phyloP scores from a whole-genome alignment of 2,888 invertebrate genomes.

The Rhimphoctona megacephalus region DNA sequence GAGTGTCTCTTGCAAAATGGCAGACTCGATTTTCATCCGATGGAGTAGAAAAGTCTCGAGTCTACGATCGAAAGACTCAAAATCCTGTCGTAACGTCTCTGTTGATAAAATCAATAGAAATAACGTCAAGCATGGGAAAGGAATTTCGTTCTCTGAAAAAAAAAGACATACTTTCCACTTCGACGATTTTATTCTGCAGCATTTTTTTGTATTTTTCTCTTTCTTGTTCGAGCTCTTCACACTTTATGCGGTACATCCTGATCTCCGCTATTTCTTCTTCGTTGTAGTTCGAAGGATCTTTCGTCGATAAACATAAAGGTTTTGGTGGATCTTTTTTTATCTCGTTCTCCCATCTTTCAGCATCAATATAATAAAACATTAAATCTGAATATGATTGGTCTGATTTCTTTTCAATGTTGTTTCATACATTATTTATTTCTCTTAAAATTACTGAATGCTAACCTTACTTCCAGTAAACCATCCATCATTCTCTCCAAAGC shows the following conservation, averaged over 20 bases:
- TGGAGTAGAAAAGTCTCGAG: conserved; percentile 86
- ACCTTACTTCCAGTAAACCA: conserved; percentile 91
- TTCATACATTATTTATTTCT: conserved; percentile 91
- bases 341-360: conserved; percentile 93
- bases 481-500: conserved; percentile 94
- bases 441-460: conserved; percentile 5
- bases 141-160: not conserved
- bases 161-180: conserved; percentile 85
- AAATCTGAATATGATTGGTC: not conserved
- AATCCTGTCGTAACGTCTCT: conserved; percentile 86
- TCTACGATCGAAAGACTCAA: conserved; percentile 88
- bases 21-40: conserved; percentile 89
- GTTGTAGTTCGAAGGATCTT: conserved; percentile 89
- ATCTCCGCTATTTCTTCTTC: conserved; percentile 90
- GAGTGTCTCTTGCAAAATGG: conserved; percentile 89
- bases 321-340: conserved; percentile 92
- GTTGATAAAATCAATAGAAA: conserved; percentile 23
- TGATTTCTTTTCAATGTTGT: conserved; percentile 77
- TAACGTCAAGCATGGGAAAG: conserved; percentile 4
- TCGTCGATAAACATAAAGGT: conserved; percentile 88
- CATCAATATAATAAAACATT: not conserved
- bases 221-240: conserved; percentile 88
- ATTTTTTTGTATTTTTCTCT: conserved; percentile 91
- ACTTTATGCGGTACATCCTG: conserved; percentile 90
- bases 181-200: conserved; percentile 90